Conservation (phyloP, 2,888 invertebrate genomes). For the Ichneumoninae sp. region DNA sequence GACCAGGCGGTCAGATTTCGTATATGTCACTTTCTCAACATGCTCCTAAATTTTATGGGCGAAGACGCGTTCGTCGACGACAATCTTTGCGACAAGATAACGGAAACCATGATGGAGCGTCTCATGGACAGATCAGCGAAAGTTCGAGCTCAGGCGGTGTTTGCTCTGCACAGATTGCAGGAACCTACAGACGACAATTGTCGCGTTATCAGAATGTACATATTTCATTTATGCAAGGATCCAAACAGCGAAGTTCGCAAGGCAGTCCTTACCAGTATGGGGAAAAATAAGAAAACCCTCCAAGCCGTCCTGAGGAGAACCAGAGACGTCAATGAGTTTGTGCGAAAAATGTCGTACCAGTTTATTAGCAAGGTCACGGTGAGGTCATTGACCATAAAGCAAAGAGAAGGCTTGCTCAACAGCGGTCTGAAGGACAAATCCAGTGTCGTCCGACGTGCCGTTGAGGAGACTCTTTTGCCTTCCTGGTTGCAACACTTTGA, state of each 20-base stretch:
- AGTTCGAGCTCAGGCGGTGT: conserved; percentile 92
- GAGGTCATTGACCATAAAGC: conserved; percentile 87
- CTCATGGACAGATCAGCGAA: conserved; percentile 90
- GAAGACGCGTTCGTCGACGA: conserved; percentile 92
- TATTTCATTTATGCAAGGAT: conserved; percentile 90
- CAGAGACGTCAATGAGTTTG: conserved; percentile 91
- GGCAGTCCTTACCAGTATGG: conserved; percentile 90
- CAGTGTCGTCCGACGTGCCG: conserved; percentile 84
- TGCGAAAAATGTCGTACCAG: conserved; percentile 87
- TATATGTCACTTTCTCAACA: conserved; percentile 91
- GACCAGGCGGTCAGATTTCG: conserved; percentile 88
- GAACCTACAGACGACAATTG: conserved; percentile 91
- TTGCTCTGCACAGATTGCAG: conserved; percentile 92
- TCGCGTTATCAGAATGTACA: conserved; percentile 90
- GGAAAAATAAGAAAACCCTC: conserved; percentile 89
- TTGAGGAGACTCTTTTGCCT: conserved; percentile 87
- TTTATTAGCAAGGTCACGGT: conserved; percentile 86
- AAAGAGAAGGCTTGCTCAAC: conserved; percentile 87
- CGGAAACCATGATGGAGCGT: conserved; percentile 88
- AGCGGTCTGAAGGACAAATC: conserved; percentile 88
- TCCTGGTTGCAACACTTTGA: conserved; percentile 91
- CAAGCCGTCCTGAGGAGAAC: conserved; percentile 89
- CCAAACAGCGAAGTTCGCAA: conserved; percentile 91
- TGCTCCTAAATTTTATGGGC: conserved; percentile 90
- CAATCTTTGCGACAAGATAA: conserved; percentile 90